Evolutionary conservation across 2,797 vertebrate genomes (phyloP), one percentile per base, ranked within the genome.

Genomic region (Vespertilio murinus): DNA sequence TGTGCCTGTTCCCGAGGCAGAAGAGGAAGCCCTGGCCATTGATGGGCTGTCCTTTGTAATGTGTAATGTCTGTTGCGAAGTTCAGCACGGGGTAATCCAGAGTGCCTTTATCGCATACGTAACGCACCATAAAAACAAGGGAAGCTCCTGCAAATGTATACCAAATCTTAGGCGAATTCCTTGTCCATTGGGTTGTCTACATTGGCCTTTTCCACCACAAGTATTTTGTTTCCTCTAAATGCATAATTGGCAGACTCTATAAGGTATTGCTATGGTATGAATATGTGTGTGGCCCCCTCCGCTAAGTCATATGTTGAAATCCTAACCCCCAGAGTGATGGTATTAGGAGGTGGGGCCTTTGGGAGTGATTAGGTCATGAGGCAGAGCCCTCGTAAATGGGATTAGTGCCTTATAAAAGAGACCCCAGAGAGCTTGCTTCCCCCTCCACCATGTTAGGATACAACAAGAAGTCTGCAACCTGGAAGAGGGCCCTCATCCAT

Each of bases 121-220:
- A 54, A 35, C 7, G 45, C 69, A 67, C 47, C 59, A 87, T 40
- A 77, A 87, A 85, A 73, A 65, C 64, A 70, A 91, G 61, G 16
- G 14, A 49, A 69, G 8, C 8, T 20, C 54, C 40, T 25, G 25
- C 30, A 91, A 88, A 70, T 61, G 64, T 28, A 33, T 9, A 38
- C 10, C n/a, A 93, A 90, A 74, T 75, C n/a, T 88, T 25, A 23
- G 47, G 40, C 30, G 89, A 85, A 89, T 79, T 67, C 30, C 89
- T 69, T 30, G 79, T 61, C 73, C 42, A 23, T 10, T n/a, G 64
- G n/a, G 49, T 35, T 73, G 35, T 84, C 92, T 85, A 65, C 88
- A 25, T 45, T 82, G 84, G n/a, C 40, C 20, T 80, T 73, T 38
- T 47, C 17, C 38, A 54, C 23, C 42, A 42, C 23, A n/a, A 87